These are phyloP conservation scores for Sebastes kiyomatsui DNA, from an alignment of 2,797 vertebrate species.

Conservation along the genomic window DNA sequence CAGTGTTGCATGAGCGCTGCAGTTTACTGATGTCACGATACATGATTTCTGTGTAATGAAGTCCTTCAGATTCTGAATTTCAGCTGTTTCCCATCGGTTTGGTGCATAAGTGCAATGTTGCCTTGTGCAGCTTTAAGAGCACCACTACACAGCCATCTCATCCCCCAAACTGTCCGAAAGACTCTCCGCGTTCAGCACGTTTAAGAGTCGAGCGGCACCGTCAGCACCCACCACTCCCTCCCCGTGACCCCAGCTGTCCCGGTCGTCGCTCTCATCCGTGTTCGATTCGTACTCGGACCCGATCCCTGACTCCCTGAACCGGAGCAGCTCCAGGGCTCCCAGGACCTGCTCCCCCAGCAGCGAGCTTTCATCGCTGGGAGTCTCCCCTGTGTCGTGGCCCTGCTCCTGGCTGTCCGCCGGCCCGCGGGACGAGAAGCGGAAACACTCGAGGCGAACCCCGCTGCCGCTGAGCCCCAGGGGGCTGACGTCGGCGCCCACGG, in stretches of 20 bases:
- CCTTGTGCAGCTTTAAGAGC: not conserved
- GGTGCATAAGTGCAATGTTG: not conserved
- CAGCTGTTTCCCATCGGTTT: not conserved
- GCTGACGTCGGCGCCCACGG: conserved; percentile 59
- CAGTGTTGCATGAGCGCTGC: not conserved
- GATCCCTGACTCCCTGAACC: conserved; percentile 94
- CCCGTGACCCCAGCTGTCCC: conserved; percentile 91
- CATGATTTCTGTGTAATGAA: conserved; percentile 5
- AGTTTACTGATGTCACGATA: conserved; percentile 15
- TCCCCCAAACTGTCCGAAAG: conserved; percentile 90
- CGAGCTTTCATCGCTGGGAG: conserved; percentile 73
- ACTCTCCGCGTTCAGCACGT: conserved; percentile 86
- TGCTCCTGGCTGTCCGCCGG: conserved; percentile 63
- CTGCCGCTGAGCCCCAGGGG: conserved; percentile 86
- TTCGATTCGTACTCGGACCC: conserved; percentile 95
- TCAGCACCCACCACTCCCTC: conserved; percentile 67
- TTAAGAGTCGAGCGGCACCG: conserved; percentile 64
- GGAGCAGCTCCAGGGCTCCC: conserved; percentile 92
- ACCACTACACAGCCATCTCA: conserved; percentile 87
- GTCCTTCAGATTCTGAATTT: conserved; percentile 30
- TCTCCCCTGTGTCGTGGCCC: conserved; percentile 69
- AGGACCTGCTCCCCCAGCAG: conserved; percentile 83
- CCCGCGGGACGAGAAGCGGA: conserved; percentile 84
- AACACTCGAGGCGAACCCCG: conserved; percentile 90
- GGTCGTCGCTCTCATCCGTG: conserved; percentile 94